phyloP scores from a whole-genome alignment of 2,113 vertebrate genomes.

The Otus sunia region DNA sequence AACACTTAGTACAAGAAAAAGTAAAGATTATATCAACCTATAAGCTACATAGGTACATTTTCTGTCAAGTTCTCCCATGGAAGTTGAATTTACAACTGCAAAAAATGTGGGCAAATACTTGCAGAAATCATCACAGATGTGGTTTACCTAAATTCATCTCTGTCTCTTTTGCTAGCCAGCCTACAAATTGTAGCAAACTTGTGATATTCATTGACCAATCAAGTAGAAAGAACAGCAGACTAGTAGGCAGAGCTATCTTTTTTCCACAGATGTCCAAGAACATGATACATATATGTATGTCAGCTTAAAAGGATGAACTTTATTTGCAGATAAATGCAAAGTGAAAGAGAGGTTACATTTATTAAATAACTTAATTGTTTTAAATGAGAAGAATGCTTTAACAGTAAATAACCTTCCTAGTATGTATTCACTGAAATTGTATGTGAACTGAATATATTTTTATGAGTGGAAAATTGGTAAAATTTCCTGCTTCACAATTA shows the following conservation, averaged over 20 bases:
- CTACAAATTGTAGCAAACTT: not conserved
- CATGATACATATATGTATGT: too few species aligned
- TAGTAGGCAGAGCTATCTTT: not conserved
- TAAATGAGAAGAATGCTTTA: not conserved
- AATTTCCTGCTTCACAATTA: not conserved
- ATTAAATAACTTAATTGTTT: not conserved
- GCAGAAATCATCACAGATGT: not conserved
- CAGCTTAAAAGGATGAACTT: not conserved
- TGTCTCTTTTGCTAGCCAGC: not conserved
- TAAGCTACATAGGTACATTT: not conserved
- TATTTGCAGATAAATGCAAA: not conserved
- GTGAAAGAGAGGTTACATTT: not conserved
- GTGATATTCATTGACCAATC: not conserved
- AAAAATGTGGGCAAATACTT: not conserved
- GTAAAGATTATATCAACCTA: not conserved
- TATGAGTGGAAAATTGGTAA: not conserved
- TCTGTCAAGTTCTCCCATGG: not conserved
- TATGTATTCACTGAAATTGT: not conserved
- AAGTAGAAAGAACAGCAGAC: not conserved
- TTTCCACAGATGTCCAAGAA: not conserved
- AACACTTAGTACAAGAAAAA: not conserved
- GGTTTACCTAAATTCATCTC: not conserved
- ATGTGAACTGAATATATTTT: not conserved
- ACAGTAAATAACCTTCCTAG: not conserved
- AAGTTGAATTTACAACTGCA: not conserved